Evolutionary conservation across 2,888 invertebrate genomes (phyloP).

Genomic region (Anthrax anthrax): DNA sequence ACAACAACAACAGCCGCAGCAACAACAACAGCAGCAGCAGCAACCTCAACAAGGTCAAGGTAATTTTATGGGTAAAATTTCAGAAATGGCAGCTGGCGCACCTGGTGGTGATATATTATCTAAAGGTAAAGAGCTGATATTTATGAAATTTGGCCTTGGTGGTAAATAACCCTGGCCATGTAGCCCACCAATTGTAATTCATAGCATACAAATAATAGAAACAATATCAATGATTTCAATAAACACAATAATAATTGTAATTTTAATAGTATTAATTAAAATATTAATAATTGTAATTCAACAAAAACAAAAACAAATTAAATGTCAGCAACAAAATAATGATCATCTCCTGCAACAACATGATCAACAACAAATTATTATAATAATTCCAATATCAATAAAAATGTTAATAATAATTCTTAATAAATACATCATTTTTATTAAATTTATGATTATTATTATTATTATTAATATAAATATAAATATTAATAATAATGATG

Average conservation of each 20-base stretch:
- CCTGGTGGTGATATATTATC: constrained; percentile 82
- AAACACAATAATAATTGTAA: neutral
- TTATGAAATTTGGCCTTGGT: constrained; percentile 85
- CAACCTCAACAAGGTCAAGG: constrained; percentile 25
- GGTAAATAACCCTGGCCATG: constrained; percentile 47
- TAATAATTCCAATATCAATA: constrained; percentile 3
- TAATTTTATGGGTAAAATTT: constrained; percentile 78
- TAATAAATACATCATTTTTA: constrained; percentile 7
- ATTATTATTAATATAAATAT: too few species aligned
- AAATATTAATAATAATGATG: too few species aligned
- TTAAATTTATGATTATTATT: constrained; percentile 15
- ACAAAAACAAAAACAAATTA: neutral
- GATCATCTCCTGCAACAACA: neutral
- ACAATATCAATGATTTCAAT: neutral
- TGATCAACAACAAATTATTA: neutral
- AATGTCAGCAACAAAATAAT: neutral
- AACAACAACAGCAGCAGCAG: constrained; percentile 29
- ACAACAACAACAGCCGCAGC: constrained; percentile 27
- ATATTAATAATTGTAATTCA: neutral
- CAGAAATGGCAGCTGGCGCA: constrained; percentile 69
- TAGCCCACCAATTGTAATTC: constrained; percentile 19
- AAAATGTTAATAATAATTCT: constrained; percentile 4
- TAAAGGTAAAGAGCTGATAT: constrained; percentile 86
- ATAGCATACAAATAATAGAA: constrained; percentile 10
- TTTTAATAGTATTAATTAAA: constrained; percentile 1